phyloP scores from a whole-genome alignment of 2,888 invertebrate species.

The Ypsolopha scabrella region DNA sequence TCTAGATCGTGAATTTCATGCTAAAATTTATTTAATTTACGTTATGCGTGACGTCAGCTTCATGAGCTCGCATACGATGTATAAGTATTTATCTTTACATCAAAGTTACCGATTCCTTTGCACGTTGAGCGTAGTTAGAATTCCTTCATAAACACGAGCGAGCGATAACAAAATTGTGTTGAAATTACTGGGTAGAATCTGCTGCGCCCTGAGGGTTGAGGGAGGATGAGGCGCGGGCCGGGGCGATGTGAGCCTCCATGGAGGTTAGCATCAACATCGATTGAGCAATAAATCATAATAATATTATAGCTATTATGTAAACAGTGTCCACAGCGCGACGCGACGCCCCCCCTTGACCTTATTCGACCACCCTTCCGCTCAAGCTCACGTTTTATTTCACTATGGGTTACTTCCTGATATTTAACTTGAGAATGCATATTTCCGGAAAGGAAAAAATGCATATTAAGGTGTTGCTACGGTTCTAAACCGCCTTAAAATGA shows the following conservation, averaged over 20 bases:
- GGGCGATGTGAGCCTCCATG: slow-evolving; percentile 7
- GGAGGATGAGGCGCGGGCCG: background rate
- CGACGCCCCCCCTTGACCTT: slow-evolving; percentile 21
- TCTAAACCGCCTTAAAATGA: too few species aligned
- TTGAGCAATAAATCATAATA: slow-evolving; percentile 64
- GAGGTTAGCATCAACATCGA: slow-evolving; percentile 34
- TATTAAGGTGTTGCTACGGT: too few species aligned
- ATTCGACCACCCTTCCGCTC: slow-evolving; percentile 20
- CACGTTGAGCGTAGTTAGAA: slow-evolving; percentile 49
- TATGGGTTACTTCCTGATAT: background rate
- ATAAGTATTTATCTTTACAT: slow-evolving; percentile 16
- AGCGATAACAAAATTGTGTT: slow-evolving; percentile 46
- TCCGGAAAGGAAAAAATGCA: too few species aligned
- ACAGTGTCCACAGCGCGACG: slow-evolving; percentile 39
- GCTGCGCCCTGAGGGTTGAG: background rate
- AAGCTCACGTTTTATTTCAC: slow-evolving; percentile 21
- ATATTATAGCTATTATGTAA: slow-evolving; percentile 60
- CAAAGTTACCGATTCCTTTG: slow-evolving; percentile 52
- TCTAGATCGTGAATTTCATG: background rate
- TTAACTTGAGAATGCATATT: background rate
- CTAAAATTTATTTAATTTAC: background rate
- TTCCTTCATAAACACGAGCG: slow-evolving; percentile 34
- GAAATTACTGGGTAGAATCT: slow-evolving; percentile 30
- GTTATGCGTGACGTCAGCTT: background rate
- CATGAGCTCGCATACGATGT: background rate